Conservation (phyloP, 2,113 vertebrate genomes). For the Pristiophorus japonicus region DNA sequence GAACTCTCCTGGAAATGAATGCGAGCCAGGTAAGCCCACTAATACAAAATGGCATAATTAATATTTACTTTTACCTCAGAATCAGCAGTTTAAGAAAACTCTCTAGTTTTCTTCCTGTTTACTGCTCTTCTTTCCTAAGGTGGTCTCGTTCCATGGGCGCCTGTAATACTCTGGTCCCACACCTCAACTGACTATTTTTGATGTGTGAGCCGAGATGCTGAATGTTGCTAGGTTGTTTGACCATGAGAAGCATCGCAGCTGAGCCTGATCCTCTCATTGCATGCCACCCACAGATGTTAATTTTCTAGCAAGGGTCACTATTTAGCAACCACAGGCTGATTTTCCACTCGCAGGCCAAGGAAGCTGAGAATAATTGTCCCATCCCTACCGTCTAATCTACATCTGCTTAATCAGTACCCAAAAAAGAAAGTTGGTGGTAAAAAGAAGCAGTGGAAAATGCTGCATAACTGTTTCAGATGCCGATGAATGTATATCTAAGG, state of each 20-base stretch:
- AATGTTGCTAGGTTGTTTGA: neutral
- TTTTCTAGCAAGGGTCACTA: neutral
- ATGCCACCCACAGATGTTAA: neutral
- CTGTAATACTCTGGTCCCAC: neutral
- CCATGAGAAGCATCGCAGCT: neutral
- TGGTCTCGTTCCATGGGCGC: neutral
- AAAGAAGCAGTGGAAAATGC: neutral
- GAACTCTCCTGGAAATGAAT: neutral
- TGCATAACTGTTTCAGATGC: neutral
- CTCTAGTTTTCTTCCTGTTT: neutral
- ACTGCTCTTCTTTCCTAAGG: neutral
- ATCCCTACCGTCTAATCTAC: neutral
- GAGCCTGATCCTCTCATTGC: neutral
- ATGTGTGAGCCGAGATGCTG: neutral
- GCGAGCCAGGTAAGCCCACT: neutral
- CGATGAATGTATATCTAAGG: neutral
- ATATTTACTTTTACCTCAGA: neutral
- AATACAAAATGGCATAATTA: neutral
- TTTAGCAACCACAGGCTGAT: neutral
- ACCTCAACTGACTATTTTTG: neutral
- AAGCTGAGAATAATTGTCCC: neutral
- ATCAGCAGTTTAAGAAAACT: neutral
- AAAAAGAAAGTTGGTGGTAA: neutral
- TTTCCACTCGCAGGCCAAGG: neutral
- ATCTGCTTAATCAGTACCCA: neutral